A percentile compares a stretch with the other conserved stretches of the same genome.
Conservation (phyloP, 2,113 vertebrate genomes). For the Setophaga petechia region DNA sequence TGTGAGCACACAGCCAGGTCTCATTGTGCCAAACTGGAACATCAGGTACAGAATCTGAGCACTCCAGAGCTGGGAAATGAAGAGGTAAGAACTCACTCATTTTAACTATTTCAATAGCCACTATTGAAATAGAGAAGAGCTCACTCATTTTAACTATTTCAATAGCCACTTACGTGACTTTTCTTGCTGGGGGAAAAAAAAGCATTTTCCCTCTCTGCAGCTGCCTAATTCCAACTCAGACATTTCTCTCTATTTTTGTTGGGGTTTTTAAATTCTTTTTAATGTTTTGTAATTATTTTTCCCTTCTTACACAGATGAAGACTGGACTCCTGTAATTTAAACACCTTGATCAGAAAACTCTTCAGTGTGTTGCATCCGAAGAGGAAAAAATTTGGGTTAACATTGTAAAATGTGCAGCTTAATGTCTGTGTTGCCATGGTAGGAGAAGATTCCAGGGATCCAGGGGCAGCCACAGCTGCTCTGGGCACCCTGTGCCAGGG, state of each 20-base stretch:
- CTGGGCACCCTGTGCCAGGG: not conserved
- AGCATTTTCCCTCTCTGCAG: not conserved
- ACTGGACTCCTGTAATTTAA: not conserved
- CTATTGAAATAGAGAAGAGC: too few relatives aligned
- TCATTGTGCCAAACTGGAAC: not conserved
- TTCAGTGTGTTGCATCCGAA: not conserved
- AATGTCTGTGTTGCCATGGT: not conserved
- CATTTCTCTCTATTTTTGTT: not conserved
- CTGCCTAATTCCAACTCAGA: not conserved
- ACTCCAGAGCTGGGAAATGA: not conserved
- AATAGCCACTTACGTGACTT: not conserved
- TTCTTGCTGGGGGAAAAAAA: not conserved
- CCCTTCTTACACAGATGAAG: not conserved
- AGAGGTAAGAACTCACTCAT: not conserved
- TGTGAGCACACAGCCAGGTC: not conserved
- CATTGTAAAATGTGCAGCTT: not conserved
- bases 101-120: not conserved
- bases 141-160: too few relatives aligned
- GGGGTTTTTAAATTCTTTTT: fast-evolving
- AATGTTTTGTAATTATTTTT: not conserved
- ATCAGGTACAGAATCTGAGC: not conserved
- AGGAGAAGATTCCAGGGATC: not conserved
- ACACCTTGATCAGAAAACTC: not conserved
- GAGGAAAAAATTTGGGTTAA: fast-evolving
- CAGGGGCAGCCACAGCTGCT: not conserved